Evolutionary conservation across 2,113 vertebrate species (phyloP).

Genomic region (Noctilio leporinus): DNA sequence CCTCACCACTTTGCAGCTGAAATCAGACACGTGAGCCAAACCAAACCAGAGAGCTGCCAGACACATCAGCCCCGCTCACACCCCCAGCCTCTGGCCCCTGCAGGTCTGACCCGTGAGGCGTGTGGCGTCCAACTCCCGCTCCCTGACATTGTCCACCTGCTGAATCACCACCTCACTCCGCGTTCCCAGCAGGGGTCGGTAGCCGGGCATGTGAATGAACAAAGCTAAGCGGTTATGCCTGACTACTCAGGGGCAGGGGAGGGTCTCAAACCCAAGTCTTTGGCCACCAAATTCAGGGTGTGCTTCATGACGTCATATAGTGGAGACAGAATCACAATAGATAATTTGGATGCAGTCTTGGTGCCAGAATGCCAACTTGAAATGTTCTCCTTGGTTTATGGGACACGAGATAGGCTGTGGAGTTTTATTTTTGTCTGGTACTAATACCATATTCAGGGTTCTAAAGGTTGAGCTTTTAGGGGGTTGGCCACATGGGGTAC

Average conservation of each 20-base stretch:
- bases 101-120: fast-evolving
- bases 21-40: background rate
- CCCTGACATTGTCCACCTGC: background rate
- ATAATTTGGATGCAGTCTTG: background rate
- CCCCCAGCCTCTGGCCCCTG: no score
- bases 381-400: background rate
- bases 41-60: background rate
- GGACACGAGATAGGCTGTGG: background rate
- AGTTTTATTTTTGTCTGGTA: background rate
- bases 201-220: background rate
- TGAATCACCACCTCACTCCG: background rate
- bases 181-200: background rate
- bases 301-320: background rate
- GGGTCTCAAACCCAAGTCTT: background rate
- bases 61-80: background rate
- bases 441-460: background rate
- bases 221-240: background rate
- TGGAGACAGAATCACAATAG: background rate
- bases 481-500: background rate
- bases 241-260: background rate
- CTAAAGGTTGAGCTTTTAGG: background rate
- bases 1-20: background rate
- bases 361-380: background rate
- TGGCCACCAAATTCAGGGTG: background rate
- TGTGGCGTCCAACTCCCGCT: background rate